A percentile compares a stretch with the other conserved stretches of the same genome.
Evolutionary conservation across 2,113 vertebrate species (phyloP).

Genomic region (Ia io): DNA sequence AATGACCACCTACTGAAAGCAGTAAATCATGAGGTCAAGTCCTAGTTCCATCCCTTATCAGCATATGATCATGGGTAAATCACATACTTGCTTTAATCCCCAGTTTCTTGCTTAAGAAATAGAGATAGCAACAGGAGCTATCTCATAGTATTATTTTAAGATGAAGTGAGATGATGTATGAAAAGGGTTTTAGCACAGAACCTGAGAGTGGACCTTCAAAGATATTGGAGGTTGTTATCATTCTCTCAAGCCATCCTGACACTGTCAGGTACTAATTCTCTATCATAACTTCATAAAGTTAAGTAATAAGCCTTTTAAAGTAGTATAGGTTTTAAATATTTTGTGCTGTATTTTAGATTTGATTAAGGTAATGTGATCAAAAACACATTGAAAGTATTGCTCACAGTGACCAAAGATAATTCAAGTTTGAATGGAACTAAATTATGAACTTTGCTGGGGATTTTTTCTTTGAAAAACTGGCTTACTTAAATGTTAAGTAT

Average conservation of each 20-base stretch:
- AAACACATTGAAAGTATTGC: neutral
- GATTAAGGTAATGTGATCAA: neutral
- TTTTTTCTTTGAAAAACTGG: slow-evolving; percentile 40
- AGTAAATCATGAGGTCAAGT: neutral
- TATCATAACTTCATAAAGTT: neutral
- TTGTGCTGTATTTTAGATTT: slow-evolving; percentile 39
- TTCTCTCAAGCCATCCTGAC: neutral
- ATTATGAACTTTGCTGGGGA: neutral
- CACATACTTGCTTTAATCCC: neutral
- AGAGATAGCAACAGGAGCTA: neutral
- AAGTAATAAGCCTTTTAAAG: neutral
- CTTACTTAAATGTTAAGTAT: slow-evolving; percentile 28
- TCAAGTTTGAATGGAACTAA: neutral
- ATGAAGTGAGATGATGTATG: neutral
- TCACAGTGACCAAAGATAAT: slow-evolving; percentile 23
- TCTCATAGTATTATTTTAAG: neutral
- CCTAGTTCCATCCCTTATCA: neutral
- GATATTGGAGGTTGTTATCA: neutral
- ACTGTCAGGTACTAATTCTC: neutral
- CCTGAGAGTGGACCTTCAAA: neutral
- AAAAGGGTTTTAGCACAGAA: neutral
- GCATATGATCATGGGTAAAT: neutral
- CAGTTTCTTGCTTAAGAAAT: slow-evolving; percentile 9
- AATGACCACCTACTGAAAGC: neutral
- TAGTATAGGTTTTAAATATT: neutral